These are phyloP conservation scores for Microplitis mediator DNA, from an alignment of 1,140 invertebrate species.

Conservation along the genomic window DNA sequence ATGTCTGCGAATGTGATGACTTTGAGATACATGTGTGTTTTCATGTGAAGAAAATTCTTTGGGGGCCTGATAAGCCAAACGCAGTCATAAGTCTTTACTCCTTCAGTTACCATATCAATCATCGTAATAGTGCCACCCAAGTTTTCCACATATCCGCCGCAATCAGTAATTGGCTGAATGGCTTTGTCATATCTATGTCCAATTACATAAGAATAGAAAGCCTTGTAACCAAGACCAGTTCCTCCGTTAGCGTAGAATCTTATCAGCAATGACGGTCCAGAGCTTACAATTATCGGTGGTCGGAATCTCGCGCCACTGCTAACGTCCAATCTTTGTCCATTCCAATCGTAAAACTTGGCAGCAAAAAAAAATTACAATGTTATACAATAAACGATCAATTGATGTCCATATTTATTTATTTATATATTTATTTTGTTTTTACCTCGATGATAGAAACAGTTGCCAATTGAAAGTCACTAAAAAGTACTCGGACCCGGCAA, in stretches of 20 bases:
- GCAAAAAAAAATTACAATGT: slow-evolving; percentile 7
- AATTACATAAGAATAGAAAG: slow-evolving; percentile 70
- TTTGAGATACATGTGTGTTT: slow-evolving; percentile 74
- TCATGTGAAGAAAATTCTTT: slow-evolving; percentile 69
- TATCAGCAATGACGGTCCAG: slow-evolving; percentile 69
- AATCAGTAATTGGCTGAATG: slow-evolving; percentile 70
- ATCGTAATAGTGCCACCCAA: slow-evolving; percentile 77
- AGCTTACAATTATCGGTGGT: slow-evolving; percentile 71
- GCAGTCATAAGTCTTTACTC: slow-evolving; percentile 71
- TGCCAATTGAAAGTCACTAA: slow-evolving; percentile 74
- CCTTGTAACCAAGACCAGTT: slow-evolving; percentile 72
- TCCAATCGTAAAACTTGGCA: slow-evolving; percentile 72
- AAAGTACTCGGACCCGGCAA: slow-evolving; percentile 70
- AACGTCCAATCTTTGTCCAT: slow-evolving; percentile 70
- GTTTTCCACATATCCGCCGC: slow-evolving; percentile 76
- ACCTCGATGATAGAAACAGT: slow-evolving; percentile 74
- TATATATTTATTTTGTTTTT: slow-evolving; percentile 1
- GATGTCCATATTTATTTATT: no score
- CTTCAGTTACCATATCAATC: slow-evolving; percentile 75
- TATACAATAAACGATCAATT: no score
- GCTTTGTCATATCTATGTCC: slow-evolving; percentile 63
- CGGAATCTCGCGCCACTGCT: slow-evolving; percentile 72
- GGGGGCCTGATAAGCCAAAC: slow-evolving; percentile 76
- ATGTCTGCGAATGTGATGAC: slow-evolving; percentile 71
- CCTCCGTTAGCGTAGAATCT: slow-evolving; percentile 76